Evolutionary conservation across 2,797 vertebrate genomes (phyloP).

Genomic region (Rhadinocentrus ornatus): DNA sequence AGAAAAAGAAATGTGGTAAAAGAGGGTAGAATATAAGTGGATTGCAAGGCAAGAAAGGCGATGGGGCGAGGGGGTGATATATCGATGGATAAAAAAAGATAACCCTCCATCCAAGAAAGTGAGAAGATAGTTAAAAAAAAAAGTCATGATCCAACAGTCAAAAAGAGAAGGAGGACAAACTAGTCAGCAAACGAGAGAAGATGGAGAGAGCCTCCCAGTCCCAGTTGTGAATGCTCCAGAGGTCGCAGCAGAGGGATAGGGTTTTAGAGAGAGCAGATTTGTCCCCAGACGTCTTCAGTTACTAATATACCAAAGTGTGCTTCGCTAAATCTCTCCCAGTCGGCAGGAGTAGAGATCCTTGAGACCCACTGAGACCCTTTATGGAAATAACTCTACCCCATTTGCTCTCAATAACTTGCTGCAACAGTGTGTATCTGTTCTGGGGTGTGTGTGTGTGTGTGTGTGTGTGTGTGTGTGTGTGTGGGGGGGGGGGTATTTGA

Average conservation of each 20-base stretch:
- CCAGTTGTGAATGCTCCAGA: conserved; percentile 74
- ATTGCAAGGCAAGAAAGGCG: conserved; percentile 48
- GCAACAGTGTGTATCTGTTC: conserved; percentile 51
- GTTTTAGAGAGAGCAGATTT: conserved; percentile 71
- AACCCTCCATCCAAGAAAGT: conserved; percentile 36
- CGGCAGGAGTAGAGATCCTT: conserved; percentile 73
- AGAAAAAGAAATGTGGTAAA: conserved; percentile 72
- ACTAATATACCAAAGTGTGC: conserved; percentile 81
- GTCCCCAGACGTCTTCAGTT: conserved; percentile 81
- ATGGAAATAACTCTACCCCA: conserved; percentile 86
- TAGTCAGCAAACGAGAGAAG: conserved; percentile 63
- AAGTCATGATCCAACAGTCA: conserved; percentile 44
- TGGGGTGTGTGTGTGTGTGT: background rate
- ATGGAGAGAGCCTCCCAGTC: conserved; percentile 64
- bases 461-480: background rate
- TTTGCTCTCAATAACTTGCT: conserved; percentile 78
- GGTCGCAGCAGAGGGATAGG: conserved; percentile 75
- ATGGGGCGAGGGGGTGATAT: conserved; percentile 4
- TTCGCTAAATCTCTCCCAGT: conserved; percentile 82
- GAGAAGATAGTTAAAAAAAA: conserved; percentile 25
- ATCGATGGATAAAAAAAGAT: conserved; percentile 40
- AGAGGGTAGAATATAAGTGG: conserved; percentile 56
- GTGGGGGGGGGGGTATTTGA: too few species aligned
- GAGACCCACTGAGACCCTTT: conserved; percentile 83
- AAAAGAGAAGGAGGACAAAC: conserved; percentile 58